phyloP scores from a whole-genome alignment of 1,140 invertebrate species.

The Druon quercuslanigerum region DNA sequence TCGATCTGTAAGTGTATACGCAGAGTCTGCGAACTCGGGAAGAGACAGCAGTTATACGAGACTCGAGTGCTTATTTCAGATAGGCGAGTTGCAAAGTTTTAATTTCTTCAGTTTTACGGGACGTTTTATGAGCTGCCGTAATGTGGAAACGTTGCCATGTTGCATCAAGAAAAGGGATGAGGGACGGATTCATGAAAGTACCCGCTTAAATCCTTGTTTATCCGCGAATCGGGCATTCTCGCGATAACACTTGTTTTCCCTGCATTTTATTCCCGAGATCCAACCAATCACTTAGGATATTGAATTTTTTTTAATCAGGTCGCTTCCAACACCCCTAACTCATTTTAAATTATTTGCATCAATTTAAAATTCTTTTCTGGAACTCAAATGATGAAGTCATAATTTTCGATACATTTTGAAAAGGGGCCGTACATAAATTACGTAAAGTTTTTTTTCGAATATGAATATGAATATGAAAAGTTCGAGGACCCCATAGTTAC shows the following conservation, averaged over 20 bases:
- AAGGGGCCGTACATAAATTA: no score
- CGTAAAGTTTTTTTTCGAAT: no score
- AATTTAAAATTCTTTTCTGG: no score
- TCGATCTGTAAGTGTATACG: background rate
- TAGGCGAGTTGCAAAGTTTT: constrained; percentile 66
- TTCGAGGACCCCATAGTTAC: no score
- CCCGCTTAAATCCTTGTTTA: constrained; percentile 58
- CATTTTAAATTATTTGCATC: no score
- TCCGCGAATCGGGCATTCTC: constrained; percentile 41
- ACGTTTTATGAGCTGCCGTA: constrained; percentile 63
- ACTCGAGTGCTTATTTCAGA: constrained; percentile 64
- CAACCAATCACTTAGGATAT: no score
- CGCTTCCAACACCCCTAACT: no score
- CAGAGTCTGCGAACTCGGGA: background rate
- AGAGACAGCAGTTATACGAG: constrained; percentile 21
- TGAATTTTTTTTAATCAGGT: no score
- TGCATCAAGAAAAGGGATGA: constrained; percentile 23
- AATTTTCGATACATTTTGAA: no score
- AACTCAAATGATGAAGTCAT: no score
- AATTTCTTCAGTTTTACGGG: constrained; percentile 67
- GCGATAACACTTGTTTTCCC: constrained; percentile 20
- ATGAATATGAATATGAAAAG: no score
- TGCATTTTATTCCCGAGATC: no score
- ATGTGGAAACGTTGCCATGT: constrained; percentile 46
- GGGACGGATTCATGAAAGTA: constrained; percentile 46